Percentiles rank a stretch among this genome's conserved stretches.
These are phyloP conservation scores for human (Homo sapiens) DNA, from an alignment of 2,113 vertebrate genomes.

Conservation along the genomic window GRCh38 chr7:101999501-102000000, in stretches of 20 bases:
- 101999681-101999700: slow-evolving; percentile 38
- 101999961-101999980: no score
- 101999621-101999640: slow-evolving; percentile 56
- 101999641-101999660: slow-evolving; percentile 68
- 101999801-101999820: neutral
- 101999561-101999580: slow-evolving; percentile 41
- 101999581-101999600: slow-evolving; percentile 25
- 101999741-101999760: neutral
- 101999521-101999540: slow-evolving; percentile 67
- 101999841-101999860: slow-evolving; percentile 5
- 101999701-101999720: slow-evolving; percentile 26
- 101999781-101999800: neutral
- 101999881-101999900: neutral
- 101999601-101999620: slow-evolving; percentile 68
- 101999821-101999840: slow-evolving; percentile 54
- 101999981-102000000: no score
- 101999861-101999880: neutral
- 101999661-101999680: slow-evolving; percentile 28
- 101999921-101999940: no score
- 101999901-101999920: neutral
- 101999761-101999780: neutral
- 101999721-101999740: fast-evolving
- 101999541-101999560: slow-evolving; percentile 44
- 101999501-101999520: slow-evolving; percentile 77
- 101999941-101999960: no score